Evolutionary conservation across 2,888 invertebrate genomes (phyloP), one percentile per base, ranked within the genome.

Genomic region (Meta bourneti): DNA sequence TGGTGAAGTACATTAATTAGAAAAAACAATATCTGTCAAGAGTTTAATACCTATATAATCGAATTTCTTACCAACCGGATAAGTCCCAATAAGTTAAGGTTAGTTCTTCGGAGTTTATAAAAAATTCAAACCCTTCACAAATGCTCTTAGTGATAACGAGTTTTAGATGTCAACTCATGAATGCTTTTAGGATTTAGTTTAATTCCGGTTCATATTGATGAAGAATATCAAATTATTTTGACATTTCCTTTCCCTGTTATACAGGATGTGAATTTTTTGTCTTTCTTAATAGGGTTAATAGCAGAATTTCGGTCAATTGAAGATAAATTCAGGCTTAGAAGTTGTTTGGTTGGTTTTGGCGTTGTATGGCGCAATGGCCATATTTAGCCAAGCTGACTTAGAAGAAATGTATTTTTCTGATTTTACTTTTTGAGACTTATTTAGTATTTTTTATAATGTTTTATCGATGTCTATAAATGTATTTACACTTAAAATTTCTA

Each of bases 141-240:
- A 61, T 61, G 5, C 61, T 16, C 61, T 79, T 79, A 79, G 61
- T 61, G 52, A 61, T 79, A 79, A 79, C 34, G 79, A 79, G 61
- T 69, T 79, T 61, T 52, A 78, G 52, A 6, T 52, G 52, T 78
- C 78, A 78, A 6, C 34, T 7, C 4, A 13, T 13, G 54, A 61
- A 79, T 61, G 34, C 6, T 16, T 61, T 34, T 34, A 34, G 34
- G 34, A 79, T 52, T 79, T 13, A 61, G 52, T 79, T 61, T 61
- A 54, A 79, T 79, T 79, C 54, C 11, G 16, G 34, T 13, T 61
- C 7, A 16, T 11, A 16, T 61, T 20, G 61, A 20, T 20, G 20
- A 34, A 20, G 61, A 34, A 79, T 7, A 77, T 61, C 34, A 20
- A 34, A 61, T 34, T 79, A 79, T 54, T 79, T 16, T 61, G 61